A percentile compares a stretch with the other conserved stretches of the same genome.
These are phyloP conservation scores for Burhinus oedicnemus DNA, from an alignment of 2,113 vertebrate species.

Conservation along the genomic window DNA sequence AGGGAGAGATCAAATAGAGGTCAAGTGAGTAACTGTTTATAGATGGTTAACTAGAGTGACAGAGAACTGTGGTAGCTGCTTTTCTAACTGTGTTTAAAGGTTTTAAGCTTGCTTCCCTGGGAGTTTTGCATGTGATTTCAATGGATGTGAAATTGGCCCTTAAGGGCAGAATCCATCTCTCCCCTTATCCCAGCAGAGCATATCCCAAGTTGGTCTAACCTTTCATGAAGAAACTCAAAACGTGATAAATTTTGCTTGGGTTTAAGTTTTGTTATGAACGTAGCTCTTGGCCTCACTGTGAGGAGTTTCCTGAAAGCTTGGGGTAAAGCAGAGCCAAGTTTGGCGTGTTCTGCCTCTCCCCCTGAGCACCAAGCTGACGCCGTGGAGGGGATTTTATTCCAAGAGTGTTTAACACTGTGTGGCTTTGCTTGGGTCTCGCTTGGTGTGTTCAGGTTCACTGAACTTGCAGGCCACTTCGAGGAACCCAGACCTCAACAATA, in stretches of 20 bases:
- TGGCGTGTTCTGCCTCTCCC: background rate
- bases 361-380: background rate
- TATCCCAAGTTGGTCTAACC: constrained; percentile 16
- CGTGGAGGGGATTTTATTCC: constrained; percentile 19
- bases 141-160: constrained; percentile 1
- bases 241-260: constrained; percentile 32
- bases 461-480: background rate
- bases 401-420: constrained; percentile 17
- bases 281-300: background rate
- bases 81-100: constrained; percentile 31
- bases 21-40: constrained; percentile 66
- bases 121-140: constrained; percentile 15
- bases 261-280: constrained; percentile 34
- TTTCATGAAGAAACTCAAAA: constrained; percentile 51
- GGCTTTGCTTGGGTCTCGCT: constrained; percentile 49
- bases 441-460: constrained; percentile 49
- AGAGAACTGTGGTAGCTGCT: constrained; percentile 44
- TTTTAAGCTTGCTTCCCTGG: constrained; percentile 30
- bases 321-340: constrained; percentile 47
- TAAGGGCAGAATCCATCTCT: constrained; percentile 14
- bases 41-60: constrained; percentile 56
- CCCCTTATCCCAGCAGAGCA: constrained; percentile 26
- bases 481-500: background rate
- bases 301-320: constrained; percentile 57
- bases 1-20: constrained; percentile 56